These are phyloP conservation scores for Podarcis siculus DNA, from an alignment of 2,797 vertebrate genomes.

Conservation along the genomic window DNA sequence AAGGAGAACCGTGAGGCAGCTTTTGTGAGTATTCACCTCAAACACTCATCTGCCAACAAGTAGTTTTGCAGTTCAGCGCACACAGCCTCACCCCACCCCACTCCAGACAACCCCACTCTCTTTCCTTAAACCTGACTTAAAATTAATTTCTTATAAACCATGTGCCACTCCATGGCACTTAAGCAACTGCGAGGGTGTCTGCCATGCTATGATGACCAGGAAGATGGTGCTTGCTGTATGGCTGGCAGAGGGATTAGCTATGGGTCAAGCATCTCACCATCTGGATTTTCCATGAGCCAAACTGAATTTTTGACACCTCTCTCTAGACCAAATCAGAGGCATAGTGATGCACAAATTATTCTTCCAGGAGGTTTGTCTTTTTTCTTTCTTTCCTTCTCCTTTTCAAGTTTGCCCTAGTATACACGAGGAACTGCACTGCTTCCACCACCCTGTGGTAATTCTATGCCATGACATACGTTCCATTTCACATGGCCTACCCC, in stretches of 20 bases:
- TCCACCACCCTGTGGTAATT: constrained; percentile 83
- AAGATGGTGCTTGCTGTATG: constrained; percentile 36
- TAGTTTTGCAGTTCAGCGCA: constrained; percentile 7
- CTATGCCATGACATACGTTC: constrained; percentile 78
- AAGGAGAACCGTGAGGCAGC: constrained; percentile 20
- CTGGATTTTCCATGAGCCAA: constrained; percentile 67
- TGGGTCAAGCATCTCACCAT: constrained; percentile 77
- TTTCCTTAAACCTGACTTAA: constrained; percentile 54
- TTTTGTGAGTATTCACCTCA: not conserved
- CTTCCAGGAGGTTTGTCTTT: constrained; percentile 36
- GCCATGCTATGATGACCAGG: constrained; percentile 56
- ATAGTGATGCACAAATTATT: constrained; percentile 39
- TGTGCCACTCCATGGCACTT: constrained; percentile 24
- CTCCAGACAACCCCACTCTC: constrained; percentile 29
- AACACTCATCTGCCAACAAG: not conserved
- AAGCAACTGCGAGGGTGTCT: constrained; percentile 47
- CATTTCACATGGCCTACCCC: constrained; percentile 31
- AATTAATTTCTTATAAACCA: constrained; percentile 61
- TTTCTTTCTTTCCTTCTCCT: not conserved
- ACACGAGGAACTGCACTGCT: constrained; percentile 66
- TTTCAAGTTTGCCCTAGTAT: not conserved
- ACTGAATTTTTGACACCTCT: constrained; percentile 67
- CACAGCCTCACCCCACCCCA: not conserved
- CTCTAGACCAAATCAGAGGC: constrained; percentile 40
- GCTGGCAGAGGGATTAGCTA: constrained; percentile 68